phyloP scores from a whole-genome alignment of 1,140 invertebrate species.

The Ceratina japonica region DNA sequence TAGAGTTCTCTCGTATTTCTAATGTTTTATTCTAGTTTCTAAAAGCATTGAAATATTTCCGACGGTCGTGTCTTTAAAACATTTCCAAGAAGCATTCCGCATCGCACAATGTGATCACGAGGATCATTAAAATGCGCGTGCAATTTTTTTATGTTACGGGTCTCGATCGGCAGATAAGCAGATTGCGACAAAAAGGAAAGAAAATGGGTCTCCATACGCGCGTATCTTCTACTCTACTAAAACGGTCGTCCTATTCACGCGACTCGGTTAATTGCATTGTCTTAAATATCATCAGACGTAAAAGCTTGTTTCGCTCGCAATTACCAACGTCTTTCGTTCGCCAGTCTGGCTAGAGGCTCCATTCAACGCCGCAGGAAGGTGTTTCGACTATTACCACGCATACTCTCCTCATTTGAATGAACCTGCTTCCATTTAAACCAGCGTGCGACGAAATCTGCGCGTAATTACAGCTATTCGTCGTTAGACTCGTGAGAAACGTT shows the following conservation, averaged over 20 bases:
- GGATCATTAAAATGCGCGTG: too few species aligned
- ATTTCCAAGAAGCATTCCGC: too few species aligned
- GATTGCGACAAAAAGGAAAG: too few species aligned
- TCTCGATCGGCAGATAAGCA: too few species aligned
- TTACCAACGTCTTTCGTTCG: not conserved
- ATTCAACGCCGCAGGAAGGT: not conserved
- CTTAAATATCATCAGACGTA: slow-evolving; percentile 1
- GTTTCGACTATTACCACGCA: not conserved
- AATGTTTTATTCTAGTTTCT: too few species aligned
- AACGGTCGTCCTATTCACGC: not conserved
- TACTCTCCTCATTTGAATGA: not conserved
- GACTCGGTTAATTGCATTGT: slow-evolving; percentile 13
- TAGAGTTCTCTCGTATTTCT: too few species aligned
- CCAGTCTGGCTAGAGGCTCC: not conserved
- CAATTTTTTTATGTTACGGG: too few species aligned
- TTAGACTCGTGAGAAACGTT: not conserved
- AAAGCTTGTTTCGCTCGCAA: slow-evolving; percentile 21
- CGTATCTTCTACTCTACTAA: too few species aligned
- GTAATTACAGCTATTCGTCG: slow-evolving; percentile 9
- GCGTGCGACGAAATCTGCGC: not conserved
- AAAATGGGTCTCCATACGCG: too few species aligned
- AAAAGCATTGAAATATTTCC: too few species aligned
- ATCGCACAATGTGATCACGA: too few species aligned
- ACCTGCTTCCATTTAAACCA: not conserved
- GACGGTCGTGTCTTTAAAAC: too few species aligned